phyloP scores from a whole-genome alignment of 1,140 invertebrate species.

The Cryptotermes secundus region DNA sequence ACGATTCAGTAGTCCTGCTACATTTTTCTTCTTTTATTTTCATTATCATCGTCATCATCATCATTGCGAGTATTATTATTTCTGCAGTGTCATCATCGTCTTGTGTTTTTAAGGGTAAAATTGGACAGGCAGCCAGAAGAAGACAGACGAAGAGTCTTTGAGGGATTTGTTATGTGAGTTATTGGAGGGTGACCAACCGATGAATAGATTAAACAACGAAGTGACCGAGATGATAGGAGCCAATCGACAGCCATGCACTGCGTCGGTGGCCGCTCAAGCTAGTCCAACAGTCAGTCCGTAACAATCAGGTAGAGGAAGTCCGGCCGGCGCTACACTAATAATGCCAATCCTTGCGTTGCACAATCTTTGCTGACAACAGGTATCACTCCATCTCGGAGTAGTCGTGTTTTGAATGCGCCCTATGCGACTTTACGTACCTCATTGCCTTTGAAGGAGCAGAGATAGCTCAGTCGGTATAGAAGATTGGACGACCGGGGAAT shows the following conservation, averaged over 20 bases:
- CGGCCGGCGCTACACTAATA: not conserved
- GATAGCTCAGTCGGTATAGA: too few species aligned
- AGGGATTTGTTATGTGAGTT: conserved; percentile 15
- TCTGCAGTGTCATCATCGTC: not conserved
- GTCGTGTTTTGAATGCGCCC: too few species aligned
- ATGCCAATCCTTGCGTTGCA: not conserved
- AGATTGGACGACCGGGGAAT: too few species aligned
- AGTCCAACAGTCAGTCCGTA: not conserved
- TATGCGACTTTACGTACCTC: too few species aligned
- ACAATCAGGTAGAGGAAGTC: not conserved
- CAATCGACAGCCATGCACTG: conserved; percentile 13
- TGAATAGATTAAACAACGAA: conserved; percentile 21
- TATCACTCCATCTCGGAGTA: too few species aligned
- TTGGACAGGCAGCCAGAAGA: not conserved
- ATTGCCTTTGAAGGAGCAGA: too few species aligned
- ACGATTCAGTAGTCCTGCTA: not conserved
- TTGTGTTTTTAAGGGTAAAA: not conserved
- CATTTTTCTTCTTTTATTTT: not conserved
- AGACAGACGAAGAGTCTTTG: not conserved
- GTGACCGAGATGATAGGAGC: conserved; percentile 21
- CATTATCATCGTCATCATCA: not conserved
- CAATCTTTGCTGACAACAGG: not conserved
- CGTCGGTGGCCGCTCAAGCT: conserved; percentile 23
- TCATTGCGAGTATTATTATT: not conserved
- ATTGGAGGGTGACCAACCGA: conserved; percentile 24